These are phyloP conservation scores for Tamias sibiricus DNA, from an alignment of 2,113 vertebrate species.

Conservation along the genomic window DNA sequence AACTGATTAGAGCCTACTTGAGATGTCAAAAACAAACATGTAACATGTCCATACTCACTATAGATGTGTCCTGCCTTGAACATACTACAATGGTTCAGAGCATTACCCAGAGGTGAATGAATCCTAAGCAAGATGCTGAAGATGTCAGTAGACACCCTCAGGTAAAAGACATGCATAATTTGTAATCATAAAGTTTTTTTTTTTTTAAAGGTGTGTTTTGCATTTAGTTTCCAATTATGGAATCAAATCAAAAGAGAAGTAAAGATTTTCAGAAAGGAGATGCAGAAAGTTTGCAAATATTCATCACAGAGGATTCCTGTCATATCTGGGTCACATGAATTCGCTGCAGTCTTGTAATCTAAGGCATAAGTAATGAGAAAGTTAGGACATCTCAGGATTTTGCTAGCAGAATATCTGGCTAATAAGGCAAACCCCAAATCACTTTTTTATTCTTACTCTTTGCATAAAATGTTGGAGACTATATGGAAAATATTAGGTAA, in stretches of 20 bases:
- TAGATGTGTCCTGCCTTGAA: background rate
- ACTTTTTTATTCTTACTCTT: background rate
- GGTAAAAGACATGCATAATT: conserved; percentile 11
- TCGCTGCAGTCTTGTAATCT: background rate
- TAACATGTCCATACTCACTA: background rate
- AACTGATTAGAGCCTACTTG: background rate
- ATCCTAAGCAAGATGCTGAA: background rate
- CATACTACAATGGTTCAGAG: background rate
- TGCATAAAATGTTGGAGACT: background rate
- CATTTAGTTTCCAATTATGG: background rate
- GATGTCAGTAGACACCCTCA: background rate
- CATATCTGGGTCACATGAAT: background rate
- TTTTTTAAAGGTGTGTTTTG: background rate
- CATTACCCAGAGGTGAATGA: background rate
- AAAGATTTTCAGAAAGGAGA: background rate
- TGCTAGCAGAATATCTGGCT: background rate
- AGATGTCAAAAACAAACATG: background rate
- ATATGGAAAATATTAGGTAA: background rate
- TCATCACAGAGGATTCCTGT: background rate
- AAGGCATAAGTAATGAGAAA: conserved; percentile 1
- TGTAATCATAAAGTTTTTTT: background rate
- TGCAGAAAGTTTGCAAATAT: background rate
- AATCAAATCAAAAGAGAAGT: background rate
- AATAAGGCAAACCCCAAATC: background rate
- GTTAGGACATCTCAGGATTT: background rate